Evolutionary conservation across 2,888 invertebrate genomes (phyloP).

Genomic region (Diadegma fenestrale): DNA sequence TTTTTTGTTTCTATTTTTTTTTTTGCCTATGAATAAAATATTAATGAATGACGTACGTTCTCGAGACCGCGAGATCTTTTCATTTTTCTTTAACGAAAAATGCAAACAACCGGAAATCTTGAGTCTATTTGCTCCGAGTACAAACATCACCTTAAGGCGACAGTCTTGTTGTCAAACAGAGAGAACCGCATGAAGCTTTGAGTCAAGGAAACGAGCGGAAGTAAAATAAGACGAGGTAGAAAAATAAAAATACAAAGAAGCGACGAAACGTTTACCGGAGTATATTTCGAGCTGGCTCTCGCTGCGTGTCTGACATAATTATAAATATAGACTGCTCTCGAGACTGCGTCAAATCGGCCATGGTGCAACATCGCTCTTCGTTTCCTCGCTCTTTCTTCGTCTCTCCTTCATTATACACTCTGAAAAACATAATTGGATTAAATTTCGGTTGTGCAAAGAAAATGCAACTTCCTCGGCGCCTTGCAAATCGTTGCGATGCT

Average conservation of each 20-base stretch:
- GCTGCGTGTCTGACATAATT: slow-evolving; percentile 81
- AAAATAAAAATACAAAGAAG: slow-evolving; percentile 14
- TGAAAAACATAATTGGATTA: slow-evolving; percentile 56
- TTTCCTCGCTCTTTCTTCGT: slow-evolving; percentile 43
- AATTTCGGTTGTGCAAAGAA: slow-evolving; percentile 32
- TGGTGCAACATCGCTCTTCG: slow-evolving; percentile 63
- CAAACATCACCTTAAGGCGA: slow-evolving; percentile 22
- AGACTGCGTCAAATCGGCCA: slow-evolving; percentile 77
- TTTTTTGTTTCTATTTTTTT: background rate
- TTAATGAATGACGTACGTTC: background rate
- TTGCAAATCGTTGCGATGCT: background rate
- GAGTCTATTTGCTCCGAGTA: slow-evolving; percentile 13
- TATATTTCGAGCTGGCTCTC: slow-evolving; percentile 65
- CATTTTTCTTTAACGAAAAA: background rate
- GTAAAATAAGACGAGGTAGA: slow-evolving; percentile 25
- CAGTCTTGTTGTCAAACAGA: slow-evolving; percentile 31
- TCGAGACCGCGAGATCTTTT: too few species aligned
- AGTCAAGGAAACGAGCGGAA: slow-evolving; percentile 24
- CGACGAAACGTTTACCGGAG: slow-evolving; percentile 45
- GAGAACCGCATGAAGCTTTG: slow-evolving; percentile 5
- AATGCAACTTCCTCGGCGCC: slow-evolving; percentile 16
- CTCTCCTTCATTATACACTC: slow-evolving; percentile 43
- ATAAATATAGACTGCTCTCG: slow-evolving; percentile 79
- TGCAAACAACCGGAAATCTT: slow-evolving; percentile 37
- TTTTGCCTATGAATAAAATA: background rate